phyloP scores from a whole-genome alignment of 2,113 vertebrate genomes.

The Bettongia penicillata region DNA sequence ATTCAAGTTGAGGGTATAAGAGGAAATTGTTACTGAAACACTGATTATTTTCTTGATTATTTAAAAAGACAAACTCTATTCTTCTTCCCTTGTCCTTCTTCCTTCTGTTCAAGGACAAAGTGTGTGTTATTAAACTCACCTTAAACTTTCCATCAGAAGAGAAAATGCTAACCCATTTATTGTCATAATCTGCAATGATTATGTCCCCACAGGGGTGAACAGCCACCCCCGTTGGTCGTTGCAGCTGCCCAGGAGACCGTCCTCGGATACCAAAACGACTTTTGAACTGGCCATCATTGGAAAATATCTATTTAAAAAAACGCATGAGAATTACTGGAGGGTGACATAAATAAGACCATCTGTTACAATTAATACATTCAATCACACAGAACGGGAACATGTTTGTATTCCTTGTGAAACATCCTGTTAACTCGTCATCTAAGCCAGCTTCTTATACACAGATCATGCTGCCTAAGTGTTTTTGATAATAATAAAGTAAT shows the following conservation, averaged over 20 bases:
- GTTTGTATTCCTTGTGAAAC: neutral
- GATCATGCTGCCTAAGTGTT: neutral
- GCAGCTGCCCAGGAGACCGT: slow-evolving; percentile 94
- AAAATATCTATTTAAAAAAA: slow-evolving; percentile 90
- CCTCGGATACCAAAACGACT: slow-evolving; percentile 96
- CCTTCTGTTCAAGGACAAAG: neutral
- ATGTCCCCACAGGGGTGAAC: slow-evolving; percentile 97
- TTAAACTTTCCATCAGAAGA: slow-evolving; percentile 98
- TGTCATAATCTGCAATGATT: slow-evolving; percentile 98
- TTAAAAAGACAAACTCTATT: slow-evolving; percentile 22
- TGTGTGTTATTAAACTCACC: slow-evolving; percentile 81
- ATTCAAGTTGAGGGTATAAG: neutral
- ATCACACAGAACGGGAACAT: neutral
- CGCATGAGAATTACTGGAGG: neutral
- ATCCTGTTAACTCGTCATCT: neutral
- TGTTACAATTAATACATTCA: neutral
- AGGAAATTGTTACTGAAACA: slow-evolving; percentile 27
- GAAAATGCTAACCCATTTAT: slow-evolving; percentile 99
- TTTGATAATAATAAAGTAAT: neutral
- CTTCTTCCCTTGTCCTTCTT: slow-evolving; percentile 13
- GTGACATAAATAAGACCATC: neutral
- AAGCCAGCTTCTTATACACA: neutral
- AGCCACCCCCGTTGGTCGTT: slow-evolving; percentile 96
- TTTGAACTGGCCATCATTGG: slow-evolving; percentile 96
- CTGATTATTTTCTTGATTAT: neutral